These are phyloP conservation scores for Noctua comes DNA, from an alignment of 2,888 invertebrate genomes.

Conservation along the genomic window DNA sequence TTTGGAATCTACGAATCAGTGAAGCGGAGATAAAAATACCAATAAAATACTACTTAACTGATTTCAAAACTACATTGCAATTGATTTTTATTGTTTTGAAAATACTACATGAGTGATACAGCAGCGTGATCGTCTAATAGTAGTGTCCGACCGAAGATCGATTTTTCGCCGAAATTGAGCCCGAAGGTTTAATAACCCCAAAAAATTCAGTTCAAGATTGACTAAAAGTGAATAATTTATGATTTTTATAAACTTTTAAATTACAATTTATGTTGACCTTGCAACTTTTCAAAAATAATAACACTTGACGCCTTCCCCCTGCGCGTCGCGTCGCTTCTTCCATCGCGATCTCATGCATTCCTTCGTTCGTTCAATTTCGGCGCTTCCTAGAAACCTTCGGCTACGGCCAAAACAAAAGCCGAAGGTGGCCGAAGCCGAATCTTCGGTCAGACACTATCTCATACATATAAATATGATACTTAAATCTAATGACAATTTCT, in stretches of 20 bases:
- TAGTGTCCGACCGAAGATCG: not conserved
- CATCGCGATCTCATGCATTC: not conserved
- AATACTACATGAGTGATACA: slow-evolving; percentile 15
- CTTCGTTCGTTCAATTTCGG: not conserved
- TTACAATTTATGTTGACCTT: not conserved
- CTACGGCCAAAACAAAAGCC: not conserved
- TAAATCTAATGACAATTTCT: slow-evolving; percentile 40
- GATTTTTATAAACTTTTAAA: not conserved
- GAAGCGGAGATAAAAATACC: not conserved
- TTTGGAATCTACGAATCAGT: not conserved
- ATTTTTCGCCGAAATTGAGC: not conserved
- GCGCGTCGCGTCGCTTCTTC: not conserved
- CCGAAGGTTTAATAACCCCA: not conserved
- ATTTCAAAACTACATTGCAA: slow-evolving; percentile 4
- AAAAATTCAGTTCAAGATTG: not conserved
- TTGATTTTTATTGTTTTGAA: slow-evolving; percentile 19
- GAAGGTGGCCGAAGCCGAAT: not conserved
- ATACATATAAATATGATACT: slow-evolving; percentile 19
- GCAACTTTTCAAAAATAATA: not conserved
- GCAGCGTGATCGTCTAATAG: slow-evolving; percentile 12
- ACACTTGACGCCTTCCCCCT: not conserved
- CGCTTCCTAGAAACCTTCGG: not conserved
- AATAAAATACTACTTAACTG: slow-evolving; percentile 22
- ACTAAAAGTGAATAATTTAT: not conserved
- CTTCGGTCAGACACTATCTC: not conserved